These are phyloP conservation scores for Anthopleura sola DNA, from an alignment of 64 coral and sea anemone genomes.

Conservation along the genomic window DNA sequence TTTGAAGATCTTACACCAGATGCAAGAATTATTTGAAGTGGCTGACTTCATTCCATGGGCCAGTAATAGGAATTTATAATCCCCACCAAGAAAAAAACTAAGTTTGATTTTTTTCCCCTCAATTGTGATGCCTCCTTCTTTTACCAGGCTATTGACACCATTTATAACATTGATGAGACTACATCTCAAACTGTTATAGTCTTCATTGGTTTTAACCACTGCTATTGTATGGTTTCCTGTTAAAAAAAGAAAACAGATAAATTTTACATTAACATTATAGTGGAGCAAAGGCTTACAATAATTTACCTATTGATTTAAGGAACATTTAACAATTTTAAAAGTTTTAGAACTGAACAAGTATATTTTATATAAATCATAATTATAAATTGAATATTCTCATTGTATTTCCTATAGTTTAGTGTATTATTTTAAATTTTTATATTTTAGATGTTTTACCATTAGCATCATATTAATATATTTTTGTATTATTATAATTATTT, in stretches of 20 bases:
- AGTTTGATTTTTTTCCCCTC: conserved; percentile 6
- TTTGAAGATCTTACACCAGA: conserved; percentile 16
- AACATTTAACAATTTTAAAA: too few relatives aligned
- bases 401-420: too few relatives aligned
- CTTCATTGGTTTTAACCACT: neutral
- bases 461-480: too few relatives aligned
- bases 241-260: too few relatives aligned
- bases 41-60: neutral
- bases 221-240: conserved; percentile 32
- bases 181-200: conserved; percentile 6
- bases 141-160: neutral
- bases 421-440: too few relatives aligned
- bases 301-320: too few relatives aligned
- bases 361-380: too few relatives aligned
- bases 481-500: neutral
- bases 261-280: too few relatives aligned
- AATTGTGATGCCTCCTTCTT: neutral
- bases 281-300: too few relatives aligned
- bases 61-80: conserved; percentile 24
- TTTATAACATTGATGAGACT: neutral
- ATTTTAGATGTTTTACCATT: too few relatives aligned
- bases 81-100: conserved; percentile 24
- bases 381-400: too few relatives aligned
- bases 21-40: neutral
- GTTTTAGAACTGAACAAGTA: too few relatives aligned